Base-by-base conservation (phyloP, 2,113 vertebrate species). In the Equus przewalskii region DNA sequence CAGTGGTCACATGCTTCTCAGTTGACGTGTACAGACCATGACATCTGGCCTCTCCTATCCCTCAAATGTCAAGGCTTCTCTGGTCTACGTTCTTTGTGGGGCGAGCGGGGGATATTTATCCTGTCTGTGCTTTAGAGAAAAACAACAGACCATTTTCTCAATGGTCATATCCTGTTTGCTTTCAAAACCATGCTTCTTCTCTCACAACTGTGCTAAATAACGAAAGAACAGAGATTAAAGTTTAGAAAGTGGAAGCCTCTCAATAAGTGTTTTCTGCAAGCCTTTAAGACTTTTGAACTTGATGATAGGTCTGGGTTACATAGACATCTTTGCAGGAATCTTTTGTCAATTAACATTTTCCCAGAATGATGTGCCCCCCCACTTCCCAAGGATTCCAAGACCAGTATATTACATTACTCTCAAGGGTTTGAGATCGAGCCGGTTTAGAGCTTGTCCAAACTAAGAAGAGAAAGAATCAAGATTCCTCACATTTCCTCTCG, bases 161-260 rank as follows among this genome's bases (percentile, higher is more conserved):
- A 78, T 60, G 80, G 26, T 18, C 30, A 91, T 79, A 90, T 79
- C 89, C 89, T 90, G n/a, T 86, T 95, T 97, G 54, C 56, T 69
- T 96, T 90, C 41, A 83, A 90, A 94, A 90, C n/a, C 56, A 83
- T 97, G 79, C 80, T 84, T 89, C 7, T 95, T 86, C 33, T 89
- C 60, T 73, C 54, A 89, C 12, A 86, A 90, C 56, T 78, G n/a
- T 82, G 92, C 21, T 67, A 87, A 83, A 86, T 87, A 87, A n/a
- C 18, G 82, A 81, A 76, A 81, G 60, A 72, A 78, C 62, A 65
- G 65, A 75, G 54, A 96, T n/a, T 80, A 64, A 89, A 58, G 44
- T 89, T 76, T 70, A 81, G n/a, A 81, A 89, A 60, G 46, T 18
- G 54, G 41, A 26, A 93, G 15, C 46, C 67, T 46, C 12, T 49